Evolutionary conservation across 2,113 vertebrate species (phyloP).

Genomic region (Sapajus apella): DNA sequence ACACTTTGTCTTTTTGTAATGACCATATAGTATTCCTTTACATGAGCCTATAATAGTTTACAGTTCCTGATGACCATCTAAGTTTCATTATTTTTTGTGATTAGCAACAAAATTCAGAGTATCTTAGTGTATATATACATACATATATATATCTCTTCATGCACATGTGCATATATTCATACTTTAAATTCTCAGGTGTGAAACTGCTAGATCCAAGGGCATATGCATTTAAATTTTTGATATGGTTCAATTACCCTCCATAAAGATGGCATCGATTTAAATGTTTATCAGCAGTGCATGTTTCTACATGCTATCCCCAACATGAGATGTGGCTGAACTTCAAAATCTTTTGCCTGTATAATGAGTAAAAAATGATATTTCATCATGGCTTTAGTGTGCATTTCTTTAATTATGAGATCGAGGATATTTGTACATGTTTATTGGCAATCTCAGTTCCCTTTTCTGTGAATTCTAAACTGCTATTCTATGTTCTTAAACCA

Average conservation of each 20-base stretch:
- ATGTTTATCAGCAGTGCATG: not conserved
- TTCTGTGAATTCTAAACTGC: slow-evolving; percentile 1
- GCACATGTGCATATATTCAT: not conserved
- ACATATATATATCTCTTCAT: not conserved
- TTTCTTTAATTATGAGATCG: not conserved
- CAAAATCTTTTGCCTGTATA: not conserved
- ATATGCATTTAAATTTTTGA: not conserved
- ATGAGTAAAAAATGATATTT: not conserved
- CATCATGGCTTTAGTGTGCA: not conserved
- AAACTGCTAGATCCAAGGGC: not conserved
- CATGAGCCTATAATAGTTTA: not conserved
- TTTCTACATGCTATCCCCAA: not conserved
- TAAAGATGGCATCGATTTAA: not conserved
- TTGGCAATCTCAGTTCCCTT: not conserved
- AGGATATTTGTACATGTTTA: not conserved
- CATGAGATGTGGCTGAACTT: not conserved
- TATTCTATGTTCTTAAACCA: not conserved
- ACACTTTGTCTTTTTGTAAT: not conserved
- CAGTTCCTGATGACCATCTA: not conserved
- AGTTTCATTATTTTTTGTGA: not conserved
- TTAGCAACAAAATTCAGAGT: not conserved
- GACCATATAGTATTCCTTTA: not conserved
- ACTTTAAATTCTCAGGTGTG: not conserved
- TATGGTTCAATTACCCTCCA: not conserved
- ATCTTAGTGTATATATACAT: not conserved